Base-by-base conservation (phyloP, 1,140 invertebrate genomes). In the Branchinecta lynchi region DNA sequence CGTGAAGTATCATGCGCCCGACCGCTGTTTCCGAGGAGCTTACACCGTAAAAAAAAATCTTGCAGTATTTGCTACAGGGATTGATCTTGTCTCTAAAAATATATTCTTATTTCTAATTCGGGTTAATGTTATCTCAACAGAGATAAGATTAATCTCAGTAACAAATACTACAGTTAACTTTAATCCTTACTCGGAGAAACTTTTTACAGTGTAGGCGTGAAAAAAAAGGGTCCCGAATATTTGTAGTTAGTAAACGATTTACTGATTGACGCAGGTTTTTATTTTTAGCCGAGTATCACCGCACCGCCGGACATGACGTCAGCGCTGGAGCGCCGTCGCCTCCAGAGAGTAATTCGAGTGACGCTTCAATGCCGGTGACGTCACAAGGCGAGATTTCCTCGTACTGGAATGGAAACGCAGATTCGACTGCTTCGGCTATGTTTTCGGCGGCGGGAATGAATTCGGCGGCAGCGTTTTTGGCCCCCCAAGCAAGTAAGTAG, bases 191-290 rank as follows among this genome's bases (percentile, higher is more conserved):
- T n/a, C n/a, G n/a, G n/a, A n/a, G n/a, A n/a, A n/a, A n/a, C n/a
- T n/a, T n/a, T n/a, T n/a, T n/a, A n/a, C n/a, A n/a, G n/a, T n/a
- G n/a, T n/a, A n/a, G n/a, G n/a, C n/a, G n/a, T n/a, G n/a, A n/a
- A n/a, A n/a, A n/a, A n/a, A n/a, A 32, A 32, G 32, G 1, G 32
- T 32, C 32, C 32, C 32, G 5, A 32, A 32, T 3, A 32, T 32
- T 32, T 32, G 32, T 32, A 32, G 32, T 32, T 32, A 32, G 32
- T 32, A 32, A 32, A 32, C 32, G 32, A 32, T 32, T 32, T 60
- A 60, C 51, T 60, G 51, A 60, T 60, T 60, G 51, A 60, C 51
- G 51, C 17, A 60, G 51, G 51, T 60, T 60, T 60, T 60, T 60
- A 60, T 60, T 60, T 60, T 6, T 60, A 60, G 51, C 17, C 17